These are phyloP conservation scores for Hecatera dysodea DNA, from an alignment of 2,888 invertebrate genomes.

Conservation along the genomic window DNA sequence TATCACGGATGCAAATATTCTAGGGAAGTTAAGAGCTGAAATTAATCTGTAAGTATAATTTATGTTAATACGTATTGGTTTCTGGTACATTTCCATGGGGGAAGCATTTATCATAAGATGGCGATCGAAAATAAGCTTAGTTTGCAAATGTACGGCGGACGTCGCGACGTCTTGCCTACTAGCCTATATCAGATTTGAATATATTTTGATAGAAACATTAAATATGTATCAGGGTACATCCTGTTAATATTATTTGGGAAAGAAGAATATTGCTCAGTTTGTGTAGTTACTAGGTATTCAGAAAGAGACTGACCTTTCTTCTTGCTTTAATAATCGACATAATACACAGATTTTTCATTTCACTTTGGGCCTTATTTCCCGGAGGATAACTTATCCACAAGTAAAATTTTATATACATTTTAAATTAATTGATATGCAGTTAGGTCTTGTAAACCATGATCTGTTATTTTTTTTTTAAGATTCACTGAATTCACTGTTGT, in stretches of 20 bases:
- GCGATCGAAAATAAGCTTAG: slow-evolving; percentile 80
- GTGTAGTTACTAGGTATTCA: too few species aligned
- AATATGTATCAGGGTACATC: slow-evolving; percentile 59
- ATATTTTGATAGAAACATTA: slow-evolving; percentile 69
- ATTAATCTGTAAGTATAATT: slow-evolving; percentile 86
- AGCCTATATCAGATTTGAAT: slow-evolving; percentile 78
- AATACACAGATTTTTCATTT: neutral
- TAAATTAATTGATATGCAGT: too few species aligned
- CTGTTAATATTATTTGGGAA: slow-evolving; percentile 20
- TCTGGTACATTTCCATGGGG: slow-evolving; percentile 79
- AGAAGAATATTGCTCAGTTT: neutral
- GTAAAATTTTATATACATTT: too few species aligned
- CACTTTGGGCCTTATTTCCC: neutral
- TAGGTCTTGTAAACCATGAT: too few species aligned
- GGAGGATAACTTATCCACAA: too few species aligned
- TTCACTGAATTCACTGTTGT: too few species aligned
- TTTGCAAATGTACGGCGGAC: slow-evolving; percentile 73
- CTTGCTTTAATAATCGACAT: neutral
- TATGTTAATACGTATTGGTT: slow-evolving; percentile 82
- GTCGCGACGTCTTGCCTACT: slow-evolving; percentile 66
- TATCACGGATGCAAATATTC: slow-evolving; percentile 62
- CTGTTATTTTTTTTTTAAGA: too few species aligned
- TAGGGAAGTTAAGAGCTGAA: slow-evolving; percentile 66
- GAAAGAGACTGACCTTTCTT: neutral
- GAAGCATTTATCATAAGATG: slow-evolving; percentile 83